Evolutionary conservation across 1,140 invertebrate genomes (phyloP).

Genomic region (Aleiodes sp.): DNA sequence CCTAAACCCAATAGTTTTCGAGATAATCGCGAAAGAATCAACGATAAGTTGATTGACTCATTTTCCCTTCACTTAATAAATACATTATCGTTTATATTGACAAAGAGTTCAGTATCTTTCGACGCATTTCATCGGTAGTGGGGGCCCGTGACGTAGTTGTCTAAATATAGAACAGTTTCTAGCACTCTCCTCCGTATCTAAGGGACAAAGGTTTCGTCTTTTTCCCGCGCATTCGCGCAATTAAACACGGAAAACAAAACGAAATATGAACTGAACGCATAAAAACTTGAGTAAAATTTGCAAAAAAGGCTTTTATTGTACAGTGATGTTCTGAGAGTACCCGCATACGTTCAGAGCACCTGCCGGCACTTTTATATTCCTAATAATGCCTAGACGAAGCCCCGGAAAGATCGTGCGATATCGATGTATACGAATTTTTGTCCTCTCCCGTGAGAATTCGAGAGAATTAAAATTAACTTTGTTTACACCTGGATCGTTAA

Average conservation of each 20-base stretch:
- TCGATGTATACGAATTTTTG: no score
- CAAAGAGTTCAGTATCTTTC: constrained; percentile 15
- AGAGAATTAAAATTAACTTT: neutral
- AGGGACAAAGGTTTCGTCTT: constrained; percentile 13
- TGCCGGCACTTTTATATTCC: neutral
- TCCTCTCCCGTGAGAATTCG: constrained; percentile 3
- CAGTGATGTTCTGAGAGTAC: neutral
- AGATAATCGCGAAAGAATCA: no score
- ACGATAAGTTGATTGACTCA: no score
- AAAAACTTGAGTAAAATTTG: neutral
- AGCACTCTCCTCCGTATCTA: constrained; percentile 8
- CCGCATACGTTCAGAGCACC: neutral
- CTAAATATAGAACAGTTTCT: constrained; percentile 4
- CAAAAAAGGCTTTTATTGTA: neutral
- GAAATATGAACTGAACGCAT: neutral
- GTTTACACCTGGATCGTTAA: neutral
- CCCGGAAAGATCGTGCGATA: neutral
- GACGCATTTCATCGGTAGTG: neutral
- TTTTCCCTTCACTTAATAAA: no score
- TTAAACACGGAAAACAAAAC: neutral
- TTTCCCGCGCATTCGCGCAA: neutral
- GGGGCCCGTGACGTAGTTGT: neutral
- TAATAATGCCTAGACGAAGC: neutral
- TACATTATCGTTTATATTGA: neutral
- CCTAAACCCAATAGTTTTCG: no score